phyloP scores from a whole-genome alignment of 92 coral and sea anemone genomes.

The Micromussa lordhowensis region DNA sequence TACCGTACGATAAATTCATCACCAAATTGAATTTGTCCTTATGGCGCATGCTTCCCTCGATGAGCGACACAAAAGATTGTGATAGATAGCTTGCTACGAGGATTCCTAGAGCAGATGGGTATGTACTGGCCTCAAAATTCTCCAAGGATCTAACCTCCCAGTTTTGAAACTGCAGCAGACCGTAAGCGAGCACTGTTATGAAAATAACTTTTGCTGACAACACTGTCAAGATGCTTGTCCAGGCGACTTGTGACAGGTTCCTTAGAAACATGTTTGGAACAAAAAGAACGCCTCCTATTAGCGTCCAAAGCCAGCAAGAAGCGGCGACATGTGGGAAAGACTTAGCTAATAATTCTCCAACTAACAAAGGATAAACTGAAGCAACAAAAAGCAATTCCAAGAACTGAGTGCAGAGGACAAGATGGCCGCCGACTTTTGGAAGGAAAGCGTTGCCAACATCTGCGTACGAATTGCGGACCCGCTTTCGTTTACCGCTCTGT shows the following conservation, averaged over 20 bases:
- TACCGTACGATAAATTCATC: conserved; percentile 75
- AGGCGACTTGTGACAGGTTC: conserved; percentile 94
- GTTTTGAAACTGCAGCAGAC: conserved; percentile 67
- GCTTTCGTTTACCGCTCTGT: conserved; percentile 57
- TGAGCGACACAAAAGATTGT: conserved; percentile 94
- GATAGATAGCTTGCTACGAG: conserved; percentile 95
- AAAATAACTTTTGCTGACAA: conserved; percentile 88
- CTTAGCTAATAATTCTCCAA: conserved; percentile 77
- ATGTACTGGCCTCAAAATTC: conserved; percentile 77
- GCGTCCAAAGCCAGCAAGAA: conserved; percentile 83
- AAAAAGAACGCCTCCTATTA: conserved; percentile 80
- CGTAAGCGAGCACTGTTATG: conserved; percentile 80
- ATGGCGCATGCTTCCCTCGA: conserved; percentile 90
- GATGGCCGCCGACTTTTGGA: conserved; percentile 71
- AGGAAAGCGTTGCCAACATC: conserved; percentile 86
- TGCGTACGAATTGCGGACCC: conserved; percentile 83
- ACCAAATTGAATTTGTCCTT: conserved; percentile 72
- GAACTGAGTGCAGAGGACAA: conserved; percentile 84
- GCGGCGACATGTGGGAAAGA: conserved; percentile 67
- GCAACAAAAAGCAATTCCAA: conserved; percentile 79
- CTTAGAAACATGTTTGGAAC: conserved; percentile 84
- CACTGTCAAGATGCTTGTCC: conserved; percentile 94
- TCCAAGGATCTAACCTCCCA: conserved; percentile 85
- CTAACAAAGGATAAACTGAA: conserved; percentile 87
- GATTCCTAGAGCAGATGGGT: conserved; percentile 90